phyloP scores from a whole-genome alignment of 1,140 invertebrate species.

The Steinernema feltiae region DNA sequence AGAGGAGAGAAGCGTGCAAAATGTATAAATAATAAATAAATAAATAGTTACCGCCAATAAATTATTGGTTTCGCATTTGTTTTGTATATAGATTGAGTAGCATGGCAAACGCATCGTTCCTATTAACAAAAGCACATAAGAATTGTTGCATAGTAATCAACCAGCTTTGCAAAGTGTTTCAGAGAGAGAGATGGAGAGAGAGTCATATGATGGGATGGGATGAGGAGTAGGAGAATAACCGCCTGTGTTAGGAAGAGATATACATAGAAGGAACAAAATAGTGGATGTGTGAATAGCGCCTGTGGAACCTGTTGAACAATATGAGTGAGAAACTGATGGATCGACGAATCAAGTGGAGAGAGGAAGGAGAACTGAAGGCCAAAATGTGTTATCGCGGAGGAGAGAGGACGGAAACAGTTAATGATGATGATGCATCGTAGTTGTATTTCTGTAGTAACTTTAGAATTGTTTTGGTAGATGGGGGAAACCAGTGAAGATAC shows the following conservation, averaged over 20 bases:
- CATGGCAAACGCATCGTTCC: not conserved
- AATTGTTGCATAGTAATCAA: not conserved
- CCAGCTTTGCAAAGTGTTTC: not conserved
- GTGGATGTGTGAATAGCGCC: not conserved
- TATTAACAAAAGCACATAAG: not conserved
- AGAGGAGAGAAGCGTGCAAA: not conserved
- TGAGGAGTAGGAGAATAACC: not conserved
- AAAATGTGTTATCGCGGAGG: not conserved
- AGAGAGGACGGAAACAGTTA: not conserved
- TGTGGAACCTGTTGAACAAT: not conserved
- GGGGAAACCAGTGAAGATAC: not conserved
- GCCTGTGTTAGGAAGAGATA: not conserved
- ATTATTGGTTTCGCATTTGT: not conserved
- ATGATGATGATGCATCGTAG: not conserved
- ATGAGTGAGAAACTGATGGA: not conserved
- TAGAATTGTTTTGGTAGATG: no score
- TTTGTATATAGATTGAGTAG: slow-evolving; percentile 10
- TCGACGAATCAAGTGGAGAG: not conserved
- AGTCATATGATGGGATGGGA: no score
- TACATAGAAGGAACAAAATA: not conserved
- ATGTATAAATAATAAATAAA: not conserved
- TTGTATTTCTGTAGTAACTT: no score
- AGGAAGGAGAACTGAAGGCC: not conserved
- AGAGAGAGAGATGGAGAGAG: not conserved
- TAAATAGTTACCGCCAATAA: not conserved